Evolutionary conservation across 2,888 invertebrate genomes (phyloP).

Genomic region (Baccha elongata): DNA sequence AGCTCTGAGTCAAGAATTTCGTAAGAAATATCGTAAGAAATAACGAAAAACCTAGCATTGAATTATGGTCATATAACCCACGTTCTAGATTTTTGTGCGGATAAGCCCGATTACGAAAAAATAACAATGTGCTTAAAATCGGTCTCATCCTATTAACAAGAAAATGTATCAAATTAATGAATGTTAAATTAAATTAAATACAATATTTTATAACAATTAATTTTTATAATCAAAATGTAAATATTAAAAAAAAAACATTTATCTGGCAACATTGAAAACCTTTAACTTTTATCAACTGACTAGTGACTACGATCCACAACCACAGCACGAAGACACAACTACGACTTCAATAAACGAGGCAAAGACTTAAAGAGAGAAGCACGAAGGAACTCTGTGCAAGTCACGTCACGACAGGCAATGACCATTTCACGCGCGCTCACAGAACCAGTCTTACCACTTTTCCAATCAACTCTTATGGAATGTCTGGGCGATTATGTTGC

Average conservation of each 20-base stretch:
- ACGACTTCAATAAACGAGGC: slow-evolving; percentile 37
- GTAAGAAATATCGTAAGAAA: too few species aligned
- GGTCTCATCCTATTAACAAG: too few species aligned
- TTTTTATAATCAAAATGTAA: too few species aligned
- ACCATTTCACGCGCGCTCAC: slow-evolving; percentile 70
- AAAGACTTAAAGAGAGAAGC: slow-evolving; percentile 19
- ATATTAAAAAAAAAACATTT: neutral
- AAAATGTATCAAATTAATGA: too few species aligned
- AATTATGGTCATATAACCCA: too few species aligned
- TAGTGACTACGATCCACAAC: slow-evolving; percentile 12
- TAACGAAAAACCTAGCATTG: too few species aligned
- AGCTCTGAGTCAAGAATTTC: too few species aligned
- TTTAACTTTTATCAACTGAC: slow-evolving; percentile 3
- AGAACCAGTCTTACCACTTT: slow-evolving; percentile 74
- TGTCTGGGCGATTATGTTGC: slow-evolving; percentile 73
- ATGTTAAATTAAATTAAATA: too few species aligned
- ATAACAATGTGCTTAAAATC: too few species aligned
- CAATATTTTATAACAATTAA: too few species aligned
- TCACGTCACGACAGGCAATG: slow-evolving; percentile 73
- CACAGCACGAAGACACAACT: slow-evolving; percentile 1
- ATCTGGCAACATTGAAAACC: slow-evolving; percentile 26
- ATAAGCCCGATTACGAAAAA: too few species aligned
- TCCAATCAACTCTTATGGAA: slow-evolving; percentile 71
- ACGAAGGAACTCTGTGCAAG: slow-evolving; percentile 62
- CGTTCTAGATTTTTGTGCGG: too few species aligned